These are phyloP conservation scores for Meteorus colon DNA, from an alignment of 2,888 invertebrate species.

Conservation along the genomic window DNA sequence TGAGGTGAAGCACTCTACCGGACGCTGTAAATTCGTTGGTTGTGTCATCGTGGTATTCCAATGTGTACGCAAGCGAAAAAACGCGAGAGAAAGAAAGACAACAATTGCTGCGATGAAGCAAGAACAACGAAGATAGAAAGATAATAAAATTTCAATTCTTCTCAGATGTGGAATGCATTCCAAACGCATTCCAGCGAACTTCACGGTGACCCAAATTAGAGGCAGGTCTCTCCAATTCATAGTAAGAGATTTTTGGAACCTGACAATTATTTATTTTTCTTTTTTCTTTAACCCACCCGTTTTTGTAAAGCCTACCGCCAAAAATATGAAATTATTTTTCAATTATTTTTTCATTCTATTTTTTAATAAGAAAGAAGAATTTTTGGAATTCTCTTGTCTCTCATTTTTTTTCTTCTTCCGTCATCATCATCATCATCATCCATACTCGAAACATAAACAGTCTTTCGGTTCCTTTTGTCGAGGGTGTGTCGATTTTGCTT, in stretches of 20 bases:
- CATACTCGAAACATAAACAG: slow-evolving; percentile 11
- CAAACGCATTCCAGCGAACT: slow-evolving; percentile 40
- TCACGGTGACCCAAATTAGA: slow-evolving; percentile 49
- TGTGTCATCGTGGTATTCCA: slow-evolving; percentile 16
- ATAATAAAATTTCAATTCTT: slow-evolving; percentile 43
- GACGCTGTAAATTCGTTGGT: slow-evolving; percentile 11
- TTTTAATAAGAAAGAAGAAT: background rate
- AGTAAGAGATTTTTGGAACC: slow-evolving; percentile 10
- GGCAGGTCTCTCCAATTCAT: slow-evolving; percentile 20
- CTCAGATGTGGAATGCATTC: slow-evolving; percentile 41
- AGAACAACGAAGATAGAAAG: slow-evolving; percentile 17
- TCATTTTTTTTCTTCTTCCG: background rate
- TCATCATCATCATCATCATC: background rate
- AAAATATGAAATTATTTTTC: slow-evolving; percentile 40
- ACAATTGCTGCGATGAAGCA: background rate
- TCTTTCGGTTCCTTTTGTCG: slow-evolving; percentile 6
- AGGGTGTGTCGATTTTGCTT: slow-evolving; percentile 13
- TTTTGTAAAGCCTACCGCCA: slow-evolving; percentile 5
- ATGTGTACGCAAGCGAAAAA: slow-evolving; percentile 21
- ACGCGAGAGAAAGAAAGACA: slow-evolving; percentile 1
- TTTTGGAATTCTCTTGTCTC: slow-evolving; percentile 18
- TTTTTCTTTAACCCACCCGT: background rate
- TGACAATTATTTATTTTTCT: slow-evolving; percentile 40
- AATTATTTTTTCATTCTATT: slow-evolving; percentile 19
- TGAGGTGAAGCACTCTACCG: slow-evolving; percentile 14